phyloP scores from a whole-genome alignment of 2,888 invertebrate genomes.

The Tricholauxania praeusta region DNA sequence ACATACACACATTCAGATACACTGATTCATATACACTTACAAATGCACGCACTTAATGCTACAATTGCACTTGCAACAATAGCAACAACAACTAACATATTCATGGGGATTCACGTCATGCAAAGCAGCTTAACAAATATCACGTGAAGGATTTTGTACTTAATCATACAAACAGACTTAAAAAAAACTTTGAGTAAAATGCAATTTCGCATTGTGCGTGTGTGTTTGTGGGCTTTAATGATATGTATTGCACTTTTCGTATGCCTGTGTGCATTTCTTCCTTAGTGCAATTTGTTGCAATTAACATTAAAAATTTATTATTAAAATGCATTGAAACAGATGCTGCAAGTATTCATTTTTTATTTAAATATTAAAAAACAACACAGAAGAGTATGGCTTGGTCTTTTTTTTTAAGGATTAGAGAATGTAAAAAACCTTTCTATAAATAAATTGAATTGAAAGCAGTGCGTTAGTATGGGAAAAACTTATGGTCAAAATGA shows the following conservation, averaged over 20 bases:
- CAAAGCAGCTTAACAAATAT: conserved; percentile 24
- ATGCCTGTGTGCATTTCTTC: not conserved
- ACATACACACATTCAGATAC: not conserved
- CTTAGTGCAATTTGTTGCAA: not conserved
- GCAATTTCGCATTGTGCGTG: not conserved
- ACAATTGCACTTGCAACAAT: not conserved
- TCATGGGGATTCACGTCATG: not conserved
- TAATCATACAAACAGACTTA: conserved; percentile 1
- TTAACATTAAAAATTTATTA: conserved; percentile 12
- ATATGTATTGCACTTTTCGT: not conserved
- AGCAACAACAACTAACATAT: conserved; percentile 6
- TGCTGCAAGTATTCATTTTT: conserved; percentile 2
- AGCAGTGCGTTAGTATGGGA: too few relatives aligned
- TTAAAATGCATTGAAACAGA: not conserved
- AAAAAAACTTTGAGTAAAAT: not conserved
- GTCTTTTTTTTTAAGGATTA: too few relatives aligned
- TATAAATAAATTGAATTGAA: too few relatives aligned
- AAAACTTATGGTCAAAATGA: too few relatives aligned
- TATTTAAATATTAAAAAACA: too few relatives aligned
- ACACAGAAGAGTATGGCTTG: too few relatives aligned
- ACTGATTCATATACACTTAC: not conserved
- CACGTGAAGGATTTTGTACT: conserved; percentile 7
- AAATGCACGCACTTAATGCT: not conserved
- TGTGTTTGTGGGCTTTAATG: not conserved
- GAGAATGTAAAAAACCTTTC: too few relatives aligned